These are phyloP conservation scores for Proales similis DNA, from an alignment of 1,140 invertebrate genomes.

Conservation along the genomic window DNA sequence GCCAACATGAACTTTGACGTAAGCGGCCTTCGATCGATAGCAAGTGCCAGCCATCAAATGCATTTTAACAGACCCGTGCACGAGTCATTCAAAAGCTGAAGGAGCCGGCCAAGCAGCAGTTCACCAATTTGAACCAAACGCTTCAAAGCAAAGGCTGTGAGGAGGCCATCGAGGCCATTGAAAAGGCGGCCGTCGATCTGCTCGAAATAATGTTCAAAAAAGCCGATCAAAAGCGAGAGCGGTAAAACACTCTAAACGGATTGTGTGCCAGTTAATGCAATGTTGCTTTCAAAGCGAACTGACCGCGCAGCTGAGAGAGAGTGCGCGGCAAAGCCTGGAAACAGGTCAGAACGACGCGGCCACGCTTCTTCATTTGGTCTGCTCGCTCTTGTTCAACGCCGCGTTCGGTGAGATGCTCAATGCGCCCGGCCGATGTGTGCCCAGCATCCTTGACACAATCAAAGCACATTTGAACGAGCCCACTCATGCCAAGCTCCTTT, in stretches of 20 bases:
- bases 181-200: conserved; percentile 19
- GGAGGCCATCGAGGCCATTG: conserved; percentile 31
- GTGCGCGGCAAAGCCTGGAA: neutral
- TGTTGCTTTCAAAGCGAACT: conserved; percentile 47
- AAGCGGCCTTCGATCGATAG: neutral
- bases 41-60: neutral
- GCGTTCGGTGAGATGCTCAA: conserved; percentile 71
- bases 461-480: conserved; percentile 12
- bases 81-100: conserved; percentile 34
- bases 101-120: conserved; percentile 20
- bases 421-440: conserved; percentile 80
- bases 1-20: conserved; percentile 20
- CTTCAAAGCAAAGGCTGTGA: neutral
- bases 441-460: conserved; percentile 60
- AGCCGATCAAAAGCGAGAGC: conserved; percentile 18
- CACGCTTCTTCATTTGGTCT: conserved; percentile 70
- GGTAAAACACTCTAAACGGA: no score
- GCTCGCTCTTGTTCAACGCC: conserved; percentile 71
- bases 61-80: conserved; percentile 2
- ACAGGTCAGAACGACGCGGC: conserved; percentile 67
- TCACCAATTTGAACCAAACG: conserved; percentile 20
- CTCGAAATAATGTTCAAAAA: conserved; percentile 28
- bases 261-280: neutral
- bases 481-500: conserved; percentile 2
- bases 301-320: conserved; percentile 63